Evolutionary conservation across 2,797 vertebrate species (phyloP).

Genomic region (Channa striata): DNA sequence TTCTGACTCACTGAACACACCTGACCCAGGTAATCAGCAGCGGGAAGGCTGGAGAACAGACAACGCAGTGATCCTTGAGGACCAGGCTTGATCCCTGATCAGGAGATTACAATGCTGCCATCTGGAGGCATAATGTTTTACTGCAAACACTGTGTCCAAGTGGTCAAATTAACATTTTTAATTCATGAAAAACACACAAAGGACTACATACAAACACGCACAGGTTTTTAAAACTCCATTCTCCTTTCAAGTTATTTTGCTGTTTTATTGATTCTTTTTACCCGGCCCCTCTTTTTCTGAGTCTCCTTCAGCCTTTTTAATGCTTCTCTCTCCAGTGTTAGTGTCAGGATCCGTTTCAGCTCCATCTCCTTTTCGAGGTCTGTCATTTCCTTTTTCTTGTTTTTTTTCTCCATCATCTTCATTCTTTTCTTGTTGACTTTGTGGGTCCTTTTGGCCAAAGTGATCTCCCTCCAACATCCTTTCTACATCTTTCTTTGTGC

Average conservation of each 20-base stretch:
- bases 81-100: no score
- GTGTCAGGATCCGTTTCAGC: conserved; percentile 52
- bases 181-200: conserved; percentile 7
- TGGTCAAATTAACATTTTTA: conserved; percentile 4
- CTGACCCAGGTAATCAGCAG: no score
- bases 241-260: background rate
- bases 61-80: no score
- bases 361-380: conserved; percentile 65
- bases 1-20: no score
- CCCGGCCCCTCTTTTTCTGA: background rate
- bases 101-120: conserved; percentile 30
- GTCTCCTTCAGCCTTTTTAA: conserved; percentile 16
- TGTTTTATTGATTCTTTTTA: background rate
- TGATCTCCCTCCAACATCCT: conserved; percentile 38
- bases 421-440: conserved; percentile 16
- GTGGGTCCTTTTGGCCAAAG: conserved; percentile 15
- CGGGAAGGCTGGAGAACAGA: no score
- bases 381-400: conserved; percentile 43
- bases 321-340: conserved; percentile 17
- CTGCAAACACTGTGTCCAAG: background rate
- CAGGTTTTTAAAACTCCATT: background rate
- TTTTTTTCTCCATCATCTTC: conserved; percentile 25
- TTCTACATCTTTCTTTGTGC: conserved; percentile 57
- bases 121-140: conserved; percentile 20
- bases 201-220: background rate